Base-by-base conservation (phyloP, 2,888 invertebrate species). In the Agriotes lineatus region DNA sequence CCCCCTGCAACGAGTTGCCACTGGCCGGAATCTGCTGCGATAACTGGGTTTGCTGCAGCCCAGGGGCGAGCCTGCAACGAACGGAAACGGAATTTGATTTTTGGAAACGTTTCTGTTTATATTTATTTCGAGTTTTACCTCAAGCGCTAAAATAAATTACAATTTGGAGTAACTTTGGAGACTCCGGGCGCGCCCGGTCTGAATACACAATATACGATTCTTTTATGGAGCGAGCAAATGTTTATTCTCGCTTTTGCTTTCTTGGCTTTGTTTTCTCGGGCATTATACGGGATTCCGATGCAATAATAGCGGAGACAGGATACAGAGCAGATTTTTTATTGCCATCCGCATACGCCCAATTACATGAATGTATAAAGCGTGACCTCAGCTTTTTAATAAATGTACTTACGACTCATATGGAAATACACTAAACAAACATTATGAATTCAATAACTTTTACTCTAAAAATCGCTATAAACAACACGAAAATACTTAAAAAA, bases 1-100 rank as follows among this genome's bases (percentile, higher is more conserved):
- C 88, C 74, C 88, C 87, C 65, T 88, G 87, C 68, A 90, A 88
- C 77, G 90, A 90, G 78, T 89, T 89, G 79, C 90, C 88, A 86
- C 90, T 88, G 78, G 87, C 84, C 80, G 87, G 86, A 80, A 86
- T 81, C 67, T 88, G 88, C 74, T 88, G 88, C 66, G 87, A 86
- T 71, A 87, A 85, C 81, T 87, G 88, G 37, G 83, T 83, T 81
- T 87, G 87, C 76, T 87, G 87, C 67, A 87, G 83, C 58, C 82
- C 81, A 58, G 86, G 83, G 64, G 86, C 86, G 78, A 87, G 79
- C 79, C 87, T 87, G 85, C 50, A 86, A 86, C 69, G 76, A 79
- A 76, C 25, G 67, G 64, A 68, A 62, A 66, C 61, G 39, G 33
- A 69, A 69, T 65, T 69, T 69, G 54, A 69, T 69, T 69, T 69